Evolutionary conservation across 2,797 vertebrate genomes (phyloP), one percentile per base, ranked within the genome.

Genomic region (Platalea minor): DNA sequence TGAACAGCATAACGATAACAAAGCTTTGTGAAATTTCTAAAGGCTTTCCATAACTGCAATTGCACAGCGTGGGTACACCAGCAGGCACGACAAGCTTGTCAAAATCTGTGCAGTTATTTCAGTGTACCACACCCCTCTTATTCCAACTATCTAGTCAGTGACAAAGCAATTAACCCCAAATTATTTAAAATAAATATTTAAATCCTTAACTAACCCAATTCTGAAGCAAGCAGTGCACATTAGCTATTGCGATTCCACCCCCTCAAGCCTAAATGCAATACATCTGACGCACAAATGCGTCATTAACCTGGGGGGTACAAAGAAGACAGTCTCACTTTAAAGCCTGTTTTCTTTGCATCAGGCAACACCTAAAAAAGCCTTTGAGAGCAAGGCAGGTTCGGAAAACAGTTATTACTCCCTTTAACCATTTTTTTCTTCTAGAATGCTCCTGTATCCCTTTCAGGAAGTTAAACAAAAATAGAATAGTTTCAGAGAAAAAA

Each of bases 91-190:
- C 25, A 72, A 70, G 88, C 95, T 69, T 78, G 74, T 75, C 67
- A 79, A 94, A 97, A 96, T 86, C 85, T 7, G 8, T 54, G 20
- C 78, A 67, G 68, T 83, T 93, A 89, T 80, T 89, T 82, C 88
- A 51, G 25, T 3, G 87, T 16, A 93, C 96, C 93, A 97, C 94
- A 35, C 94, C 91, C 93, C 88, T 93, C 93, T 70, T n/a, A 53
- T 35, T 70, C 60, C 64, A 91, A 61, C 67, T 65, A 56, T 9
- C 2, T 19, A 64, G 46, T 11, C 67, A 69, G 77, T 79, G 91
- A 96, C 90, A 88, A 87, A 91, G 93, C 78, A 94, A 81, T 72
- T 90, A 93, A 68, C 63, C 17, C 59, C 14, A 39, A 77, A 75
- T 59, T 67, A 84, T 51, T 75, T n/a, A 4, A 51, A 85, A 89